Evolutionary conservation across 2,113 vertebrate species (phyloP).

Genomic region (Glaucidium brasilianum): DNA sequence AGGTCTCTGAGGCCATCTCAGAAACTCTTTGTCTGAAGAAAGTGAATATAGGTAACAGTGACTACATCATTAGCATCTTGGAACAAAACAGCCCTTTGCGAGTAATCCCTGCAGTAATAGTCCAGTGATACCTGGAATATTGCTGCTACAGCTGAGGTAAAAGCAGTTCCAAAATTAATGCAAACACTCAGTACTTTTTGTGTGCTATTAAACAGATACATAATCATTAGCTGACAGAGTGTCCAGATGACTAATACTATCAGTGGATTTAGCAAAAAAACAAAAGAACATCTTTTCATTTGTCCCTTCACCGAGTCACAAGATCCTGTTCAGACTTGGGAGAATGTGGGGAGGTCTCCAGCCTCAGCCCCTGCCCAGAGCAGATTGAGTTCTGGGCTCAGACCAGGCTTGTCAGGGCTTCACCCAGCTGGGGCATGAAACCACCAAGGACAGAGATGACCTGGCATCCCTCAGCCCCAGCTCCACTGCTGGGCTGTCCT

Average conservation of each 20-base stretch:
- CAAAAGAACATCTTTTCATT: background rate
- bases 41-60: background rate
- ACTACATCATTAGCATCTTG: background rate
- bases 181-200: background rate
- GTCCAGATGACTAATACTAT: background rate
- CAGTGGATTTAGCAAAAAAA: background rate
- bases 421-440: fast-evolving
- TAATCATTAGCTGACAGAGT: background rate
- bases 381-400: background rate
- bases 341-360: background rate
- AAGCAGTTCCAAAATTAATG: background rate
- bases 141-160: background rate
- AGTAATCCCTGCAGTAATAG: background rate
- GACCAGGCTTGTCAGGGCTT: background rate
- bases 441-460: background rate
- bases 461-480: fast-evolving
- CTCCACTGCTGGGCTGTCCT: fast-evolving
- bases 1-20: background rate
- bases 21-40: background rate
- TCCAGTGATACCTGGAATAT: background rate
- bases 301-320: background rate
- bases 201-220: background rate
- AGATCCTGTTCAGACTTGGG: background rate
- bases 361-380: background rate
- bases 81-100: background rate